Percentiles rank a stretch among this genome's conserved stretches.
phyloP scores from a whole-genome alignment of 37 sponge, comb jelly and placozoan genomes.

The Lycopodina hypogea region DNA sequence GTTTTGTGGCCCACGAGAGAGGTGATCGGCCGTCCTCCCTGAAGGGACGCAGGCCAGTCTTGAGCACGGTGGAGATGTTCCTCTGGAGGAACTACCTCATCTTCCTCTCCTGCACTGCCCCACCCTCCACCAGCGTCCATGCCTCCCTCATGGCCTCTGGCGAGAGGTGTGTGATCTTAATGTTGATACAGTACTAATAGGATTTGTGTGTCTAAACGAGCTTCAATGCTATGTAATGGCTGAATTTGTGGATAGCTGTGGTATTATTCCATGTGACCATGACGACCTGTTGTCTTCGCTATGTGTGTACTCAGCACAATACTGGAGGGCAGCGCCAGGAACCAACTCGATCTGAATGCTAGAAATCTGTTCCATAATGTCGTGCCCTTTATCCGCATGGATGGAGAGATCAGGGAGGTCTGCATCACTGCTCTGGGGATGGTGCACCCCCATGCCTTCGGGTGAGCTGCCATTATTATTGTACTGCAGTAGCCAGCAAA shows the following conservation, averaged over 20 bases:
- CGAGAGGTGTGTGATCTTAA: slow-evolving; percentile 8
- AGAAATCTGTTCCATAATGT: slow-evolving; percentile 58
- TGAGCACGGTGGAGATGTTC: slow-evolving; percentile 75
- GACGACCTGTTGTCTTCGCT: neutral
- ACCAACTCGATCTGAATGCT: slow-evolving; percentile 31
- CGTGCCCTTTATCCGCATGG: slow-evolving; percentile 43
- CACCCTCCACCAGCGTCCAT: slow-evolving; percentile 41
- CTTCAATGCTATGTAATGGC: no score
- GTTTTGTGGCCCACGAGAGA: slow-evolving; percentile 45
- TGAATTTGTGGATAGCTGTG: no score
- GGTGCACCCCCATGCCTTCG: slow-evolving; percentile 73
- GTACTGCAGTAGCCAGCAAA: no score
- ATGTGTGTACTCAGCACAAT: neutral
- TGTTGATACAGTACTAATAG: neutral
- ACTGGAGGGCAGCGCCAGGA: slow-evolving; percentile 10
- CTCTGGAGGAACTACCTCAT: slow-evolving; percentile 93
- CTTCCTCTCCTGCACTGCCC: slow-evolving; percentile 81
- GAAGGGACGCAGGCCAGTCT: slow-evolving; percentile 33
- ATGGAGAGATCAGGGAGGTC: slow-evolving; percentile 77
- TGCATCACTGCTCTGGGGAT: slow-evolving; percentile 80
- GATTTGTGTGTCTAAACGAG: neutral
- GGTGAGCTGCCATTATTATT: slow-evolving; percentile 63
- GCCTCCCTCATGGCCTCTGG: slow-evolving; percentile 40
- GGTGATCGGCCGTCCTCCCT: slow-evolving; percentile 42
- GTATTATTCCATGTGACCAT: no score